phyloP scores from a whole-genome alignment of 2,888 invertebrate genomes.

The Nasonovia ribisnigri region DNA sequence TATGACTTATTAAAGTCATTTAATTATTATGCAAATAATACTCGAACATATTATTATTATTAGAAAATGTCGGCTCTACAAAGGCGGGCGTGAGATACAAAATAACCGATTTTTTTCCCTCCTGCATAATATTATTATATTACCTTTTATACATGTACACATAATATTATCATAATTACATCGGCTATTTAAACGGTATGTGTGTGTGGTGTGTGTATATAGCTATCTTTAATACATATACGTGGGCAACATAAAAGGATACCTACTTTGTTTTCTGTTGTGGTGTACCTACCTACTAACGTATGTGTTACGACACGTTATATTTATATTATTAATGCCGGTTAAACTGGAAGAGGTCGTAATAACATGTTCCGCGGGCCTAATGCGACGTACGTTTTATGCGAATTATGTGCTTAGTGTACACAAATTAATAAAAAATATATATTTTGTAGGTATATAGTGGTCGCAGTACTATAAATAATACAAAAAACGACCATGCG shows the following conservation, averaged over 20 bases:
- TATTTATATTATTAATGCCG: neutral
- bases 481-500: neutral
- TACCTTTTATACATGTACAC: neutral
- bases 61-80: neutral
- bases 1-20: neutral
- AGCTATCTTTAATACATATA: neutral
- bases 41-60: constrained; percentile 1
- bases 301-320: neutral
- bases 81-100: neutral
- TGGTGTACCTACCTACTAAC: neutral
- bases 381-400: constrained; percentile 7
- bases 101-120: neutral
- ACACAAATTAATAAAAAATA: constrained; percentile 10
- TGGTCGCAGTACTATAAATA: neutral
- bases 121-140: neutral
- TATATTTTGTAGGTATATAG: neutral
- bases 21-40: neutral
- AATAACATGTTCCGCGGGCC: constrained; percentile 39
- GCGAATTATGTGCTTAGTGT: constrained; percentile 39
- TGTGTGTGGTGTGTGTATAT: neutral
- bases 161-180: constrained; percentile 11
- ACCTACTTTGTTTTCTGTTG: constrained; percentile 32
- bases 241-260: constrained; percentile 23
- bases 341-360: neutral
- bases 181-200: neutral